Evolutionary conservation across 1,140 invertebrate species (phyloP), one percentile per base, ranked within the genome.

Genomic region (Planococcus citri): DNA sequence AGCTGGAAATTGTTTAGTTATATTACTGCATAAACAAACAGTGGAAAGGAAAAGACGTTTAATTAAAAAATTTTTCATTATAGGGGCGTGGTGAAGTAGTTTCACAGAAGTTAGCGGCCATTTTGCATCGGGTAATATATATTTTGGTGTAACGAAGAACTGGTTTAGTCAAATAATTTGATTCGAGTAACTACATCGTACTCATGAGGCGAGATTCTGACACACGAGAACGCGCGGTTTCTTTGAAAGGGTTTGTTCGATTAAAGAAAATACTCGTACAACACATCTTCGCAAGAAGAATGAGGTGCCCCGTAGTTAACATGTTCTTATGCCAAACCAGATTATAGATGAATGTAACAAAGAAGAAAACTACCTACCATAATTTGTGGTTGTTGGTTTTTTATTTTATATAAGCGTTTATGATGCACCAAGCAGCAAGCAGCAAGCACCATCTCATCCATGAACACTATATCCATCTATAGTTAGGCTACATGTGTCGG

Each of bases 131-230:
- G 6, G n/a, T 51, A 51, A 51, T 17, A 20, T 2, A 17, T 51
- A 51, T 51, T 51, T 51, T 51, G 17, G 29, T 33, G 29, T 6
- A 33, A 33, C 29, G 29, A 6, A 51, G n/a, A 51, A 51, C 41
- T 51, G 41, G 41, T 51, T 51, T 51, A 51, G 3, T 51, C 41
- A 51, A 51, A 51, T 51, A 51, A 51, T 51, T 51, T 51, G 41
- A 51, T 51, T 51, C 41, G 41, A 51, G 12, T 51, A 51, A 14
- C 41, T 6, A 9, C n/a, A n/a, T 33, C 29, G 3, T 33, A 12
- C 4, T 33, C 29, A 12, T 33, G 29, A 51, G 41, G 41, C 41
- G 41, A 33, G 29, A n/a, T 51, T 9, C 41, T 51, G 41, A 51
- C 41, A 51, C 6, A 20, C 2, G 12, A 51, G 29, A n/a, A n/a